phyloP scores from a whole-genome alignment of 2,888 invertebrate genomes.

The Apotomis betuletana region DNA sequence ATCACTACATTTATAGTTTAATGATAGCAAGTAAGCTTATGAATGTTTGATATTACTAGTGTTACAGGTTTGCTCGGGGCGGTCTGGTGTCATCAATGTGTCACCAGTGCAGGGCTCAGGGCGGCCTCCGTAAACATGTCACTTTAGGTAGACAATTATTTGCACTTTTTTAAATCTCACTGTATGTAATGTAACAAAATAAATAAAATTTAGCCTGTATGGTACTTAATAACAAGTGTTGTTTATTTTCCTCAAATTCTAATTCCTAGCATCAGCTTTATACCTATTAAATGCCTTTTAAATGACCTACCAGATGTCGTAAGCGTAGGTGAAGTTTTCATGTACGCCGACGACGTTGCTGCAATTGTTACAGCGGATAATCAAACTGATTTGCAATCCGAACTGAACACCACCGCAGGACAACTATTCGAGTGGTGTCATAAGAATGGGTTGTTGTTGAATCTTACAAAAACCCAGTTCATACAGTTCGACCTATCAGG shows the following conservation, averaged over 20 bases:
- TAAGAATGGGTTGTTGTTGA: too few species aligned
- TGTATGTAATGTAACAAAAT: slow-evolving; percentile 54
- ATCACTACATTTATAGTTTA: neutral
- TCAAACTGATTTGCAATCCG: too few species aligned
- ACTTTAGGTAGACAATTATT: slow-evolving; percentile 59
- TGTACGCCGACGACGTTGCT: too few species aligned
- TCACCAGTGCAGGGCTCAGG: slow-evolving; percentile 35
- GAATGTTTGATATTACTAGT: slow-evolving; percentile 61
- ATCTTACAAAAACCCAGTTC: too few species aligned
- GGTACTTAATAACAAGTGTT: slow-evolving; percentile 30
- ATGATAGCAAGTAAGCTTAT: slow-evolving; percentile 55
- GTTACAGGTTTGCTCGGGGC: slow-evolving; percentile 13
- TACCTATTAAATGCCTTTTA: too few species aligned
- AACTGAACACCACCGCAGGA: too few species aligned
- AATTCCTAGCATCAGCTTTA: too few species aligned
- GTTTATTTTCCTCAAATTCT: neutral
- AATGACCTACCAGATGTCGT: too few species aligned
- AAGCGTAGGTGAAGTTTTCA: too few species aligned
- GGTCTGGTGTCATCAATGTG: neutral
- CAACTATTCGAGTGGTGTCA: too few species aligned
- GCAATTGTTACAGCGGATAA: too few species aligned
- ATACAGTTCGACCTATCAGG: too few species aligned
- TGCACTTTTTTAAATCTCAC: slow-evolving; percentile 76
- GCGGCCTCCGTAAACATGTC: slow-evolving; percentile 31
- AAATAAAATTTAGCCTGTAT: slow-evolving; percentile 46